Conservation (phyloP, 2,888 invertebrate species). For the Cataglyphis cursor region DNA sequence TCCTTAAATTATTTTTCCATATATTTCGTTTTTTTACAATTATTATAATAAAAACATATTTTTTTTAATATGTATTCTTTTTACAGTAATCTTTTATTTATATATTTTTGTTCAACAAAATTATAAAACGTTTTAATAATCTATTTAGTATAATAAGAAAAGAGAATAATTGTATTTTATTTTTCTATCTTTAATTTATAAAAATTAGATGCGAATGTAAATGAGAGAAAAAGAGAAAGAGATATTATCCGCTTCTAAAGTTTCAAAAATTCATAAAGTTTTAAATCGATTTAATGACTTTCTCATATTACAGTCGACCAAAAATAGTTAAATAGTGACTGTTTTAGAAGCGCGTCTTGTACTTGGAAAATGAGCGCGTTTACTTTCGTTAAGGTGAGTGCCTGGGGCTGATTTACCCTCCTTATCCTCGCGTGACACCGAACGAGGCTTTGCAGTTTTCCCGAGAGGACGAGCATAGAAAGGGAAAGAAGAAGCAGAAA, state of each 20-base stretch:
- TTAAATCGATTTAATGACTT: constrained; percentile 26
- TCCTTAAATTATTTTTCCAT: constrained; percentile 2
- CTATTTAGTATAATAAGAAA: neutral
- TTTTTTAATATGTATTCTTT: neutral
- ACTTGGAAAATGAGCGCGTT: constrained; percentile 76
- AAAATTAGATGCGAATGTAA: neutral
- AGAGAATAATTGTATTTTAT: neutral
- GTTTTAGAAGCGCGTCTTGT: constrained; percentile 62
- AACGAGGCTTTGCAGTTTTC: constrained; percentile 57
- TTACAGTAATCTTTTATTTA: neutral
- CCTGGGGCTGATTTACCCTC: constrained; percentile 75
- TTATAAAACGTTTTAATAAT: neutral
- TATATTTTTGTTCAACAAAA: neutral
- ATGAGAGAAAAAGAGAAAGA: neutral
- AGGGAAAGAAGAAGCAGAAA: constrained; percentile 27
- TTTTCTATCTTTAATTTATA: neutral
- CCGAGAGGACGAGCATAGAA: constrained; percentile 18
- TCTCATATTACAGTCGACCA: constrained; percentile 57
- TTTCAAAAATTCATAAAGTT: neutral
- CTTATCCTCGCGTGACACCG: constrained; percentile 70
- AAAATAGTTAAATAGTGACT: constrained; percentile 63
- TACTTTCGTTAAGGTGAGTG: constrained; percentile 78
- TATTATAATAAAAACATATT: neutral
- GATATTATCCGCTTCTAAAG: neutral
- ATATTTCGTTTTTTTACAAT: neutral